phyloP scores from a whole-genome alignment of 2,888 invertebrate species.

The Limnephilus lunatus region DNA sequence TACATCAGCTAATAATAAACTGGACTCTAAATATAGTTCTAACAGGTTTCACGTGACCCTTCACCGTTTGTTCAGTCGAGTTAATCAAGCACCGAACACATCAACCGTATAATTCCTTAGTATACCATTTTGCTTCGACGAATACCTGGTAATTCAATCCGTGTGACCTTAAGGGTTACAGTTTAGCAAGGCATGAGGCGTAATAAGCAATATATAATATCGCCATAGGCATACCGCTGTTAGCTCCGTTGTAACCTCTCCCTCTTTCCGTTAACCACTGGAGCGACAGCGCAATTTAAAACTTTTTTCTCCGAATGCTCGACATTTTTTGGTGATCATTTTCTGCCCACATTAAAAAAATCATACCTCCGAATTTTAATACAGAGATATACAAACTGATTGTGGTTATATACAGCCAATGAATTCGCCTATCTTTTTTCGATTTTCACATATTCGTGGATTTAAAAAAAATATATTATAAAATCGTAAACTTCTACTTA shows the following conservation, averaged over 20 bases:
- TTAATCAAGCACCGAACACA: not conserved
- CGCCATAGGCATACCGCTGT: not conserved
- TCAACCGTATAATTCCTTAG: not conserved
- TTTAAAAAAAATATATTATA: no score
- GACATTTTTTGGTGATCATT: no score
- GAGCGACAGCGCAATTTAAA: no score
- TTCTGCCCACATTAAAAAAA: no score
- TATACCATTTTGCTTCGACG: slow-evolving; percentile 8
- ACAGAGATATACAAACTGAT: no score
- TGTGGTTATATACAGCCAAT: no score
- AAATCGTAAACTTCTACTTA: no score
- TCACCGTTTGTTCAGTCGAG: not conserved
- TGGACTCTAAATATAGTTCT: not conserved
- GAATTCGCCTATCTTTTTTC: no score
- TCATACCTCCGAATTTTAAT: no score
- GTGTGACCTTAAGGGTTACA: slow-evolving; percentile 19
- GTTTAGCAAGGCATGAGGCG: slow-evolving; percentile 26
- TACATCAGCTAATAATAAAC: not conserved
- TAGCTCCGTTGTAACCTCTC: not conserved
- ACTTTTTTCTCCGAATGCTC: no score
- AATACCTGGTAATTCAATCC: slow-evolving; percentile 14
- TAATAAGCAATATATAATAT: slow-evolving; percentile 7
- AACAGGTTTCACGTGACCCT: not conserved
- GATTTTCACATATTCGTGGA: no score
- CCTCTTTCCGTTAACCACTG: no score